Percentiles rank a stretch among this genome's conserved stretches.
Conservation (phyloP, 2,888 invertebrate species). For the Camponotus fellah region DNA sequence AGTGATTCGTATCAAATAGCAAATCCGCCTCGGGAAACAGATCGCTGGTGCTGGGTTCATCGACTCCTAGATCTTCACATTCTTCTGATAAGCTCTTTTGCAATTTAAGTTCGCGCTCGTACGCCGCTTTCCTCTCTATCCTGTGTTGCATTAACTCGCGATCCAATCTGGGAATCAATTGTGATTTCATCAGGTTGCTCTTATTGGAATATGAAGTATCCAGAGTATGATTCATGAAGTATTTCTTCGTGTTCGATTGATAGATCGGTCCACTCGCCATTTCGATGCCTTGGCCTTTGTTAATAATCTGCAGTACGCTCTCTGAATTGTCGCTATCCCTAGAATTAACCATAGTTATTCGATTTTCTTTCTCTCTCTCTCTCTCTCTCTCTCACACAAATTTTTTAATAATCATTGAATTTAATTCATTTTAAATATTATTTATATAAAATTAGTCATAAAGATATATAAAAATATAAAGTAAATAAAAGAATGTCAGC, state of each 20-base stretch:
- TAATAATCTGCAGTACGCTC: constrained; percentile 83
- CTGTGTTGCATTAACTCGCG: constrained; percentile 81
- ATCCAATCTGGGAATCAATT: constrained; percentile 78
- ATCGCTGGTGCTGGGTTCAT: constrained; percentile 93
- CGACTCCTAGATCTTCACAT: constrained; percentile 93
- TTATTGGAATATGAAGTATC: constrained; percentile 81
- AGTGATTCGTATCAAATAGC: constrained; percentile 91
- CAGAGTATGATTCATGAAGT: constrained; percentile 83
- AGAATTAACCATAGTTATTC: constrained; percentile 55
- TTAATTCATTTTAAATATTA: not conserved
- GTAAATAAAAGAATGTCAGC: not conserved
- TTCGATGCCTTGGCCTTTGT: constrained; percentile 82
- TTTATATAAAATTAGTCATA: not conserved
- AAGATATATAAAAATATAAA: not conserved
- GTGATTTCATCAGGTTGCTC: constrained; percentile 75
- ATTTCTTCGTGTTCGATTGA: constrained; percentile 82
- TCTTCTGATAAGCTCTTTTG: constrained; percentile 93
- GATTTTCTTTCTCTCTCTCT: not conserved
- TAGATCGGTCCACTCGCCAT: constrained; percentile 81
- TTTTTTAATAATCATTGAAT: constrained; percentile 20
- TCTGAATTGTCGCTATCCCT: constrained; percentile 78
- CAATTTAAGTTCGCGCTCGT: constrained; percentile 87
- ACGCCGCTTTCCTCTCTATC: constrained; percentile 85
- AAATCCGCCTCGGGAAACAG: constrained; percentile 93
- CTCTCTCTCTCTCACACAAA: not conserved